Evolutionary conservation across 2,113 vertebrate species (phyloP).

Genomic region (Sula dactylatra): DNA sequence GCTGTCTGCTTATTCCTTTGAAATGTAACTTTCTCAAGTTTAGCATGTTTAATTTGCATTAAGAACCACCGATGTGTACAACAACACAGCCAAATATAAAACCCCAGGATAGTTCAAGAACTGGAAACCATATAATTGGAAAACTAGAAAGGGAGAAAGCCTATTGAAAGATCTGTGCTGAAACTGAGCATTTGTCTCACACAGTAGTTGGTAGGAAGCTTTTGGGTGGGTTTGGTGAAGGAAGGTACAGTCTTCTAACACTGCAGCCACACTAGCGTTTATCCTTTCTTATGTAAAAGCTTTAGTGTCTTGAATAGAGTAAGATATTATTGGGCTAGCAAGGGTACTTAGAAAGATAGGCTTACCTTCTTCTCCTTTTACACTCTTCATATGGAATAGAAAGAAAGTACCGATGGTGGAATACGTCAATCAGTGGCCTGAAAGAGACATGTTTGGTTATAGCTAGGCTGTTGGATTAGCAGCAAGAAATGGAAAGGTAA

Average conservation of each 20-base stretch:
- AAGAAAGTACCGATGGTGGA: conserved; percentile 89
- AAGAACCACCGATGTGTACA: neutral
- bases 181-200: neutral
- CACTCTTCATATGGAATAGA: conserved; percentile 94
- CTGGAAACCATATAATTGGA: neutral
- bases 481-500: neutral
- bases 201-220: neutral
- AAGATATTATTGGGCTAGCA: neutral
- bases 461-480: neutral
- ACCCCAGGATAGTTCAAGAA: neutral
- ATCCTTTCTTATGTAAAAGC: neutral
- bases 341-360: neutral
- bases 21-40: neutral
- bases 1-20: neutral
- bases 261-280: neutral
- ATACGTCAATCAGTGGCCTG: conserved; percentile 90
- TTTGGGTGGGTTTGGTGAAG: neutral
- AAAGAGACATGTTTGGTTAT: neutral
- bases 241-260: neutral
- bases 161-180: neutral
- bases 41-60: neutral
- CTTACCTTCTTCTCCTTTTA: conserved; percentile 91
- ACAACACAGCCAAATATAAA: neutral
- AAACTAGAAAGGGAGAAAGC: neutral
- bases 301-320: neutral